phyloP scores from a whole-genome alignment of 2,113 vertebrate genomes.

The Ochotona curzoniae region DNA sequence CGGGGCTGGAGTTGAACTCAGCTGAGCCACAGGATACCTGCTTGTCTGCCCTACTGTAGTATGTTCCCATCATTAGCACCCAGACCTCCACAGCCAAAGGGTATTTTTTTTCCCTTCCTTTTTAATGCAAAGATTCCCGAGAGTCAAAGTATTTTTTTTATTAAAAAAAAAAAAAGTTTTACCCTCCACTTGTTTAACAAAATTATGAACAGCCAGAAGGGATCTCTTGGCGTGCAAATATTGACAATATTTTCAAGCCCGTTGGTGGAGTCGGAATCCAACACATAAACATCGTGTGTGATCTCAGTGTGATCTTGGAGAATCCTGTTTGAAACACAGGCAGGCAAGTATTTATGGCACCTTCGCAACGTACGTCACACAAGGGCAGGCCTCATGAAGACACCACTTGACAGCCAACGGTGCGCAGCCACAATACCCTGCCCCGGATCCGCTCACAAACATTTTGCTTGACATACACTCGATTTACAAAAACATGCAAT shows the following conservation, averaged over 20 bases:
- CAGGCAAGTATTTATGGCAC: background rate
- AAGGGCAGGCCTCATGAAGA: background rate
- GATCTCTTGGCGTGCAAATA: background rate
- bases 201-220: background rate
- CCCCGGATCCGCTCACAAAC: background rate
- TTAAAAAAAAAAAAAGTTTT: background rate
- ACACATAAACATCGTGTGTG: background rate
- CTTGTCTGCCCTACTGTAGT: background rate
- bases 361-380: background rate
- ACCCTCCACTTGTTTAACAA: background rate
- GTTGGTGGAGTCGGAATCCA: background rate
- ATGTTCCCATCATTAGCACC: background rate
- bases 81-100: background rate
- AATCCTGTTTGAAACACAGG: background rate
- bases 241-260: background rate
- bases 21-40: background rate
- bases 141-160: conserved; percentile 7
- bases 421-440: background rate
- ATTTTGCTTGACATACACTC: conserved; percentile 27
- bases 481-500: conserved; percentile 63
- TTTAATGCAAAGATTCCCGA: background rate
- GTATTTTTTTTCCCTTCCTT: background rate
- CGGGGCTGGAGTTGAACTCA: conserved; percentile 41
- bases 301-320: background rate
- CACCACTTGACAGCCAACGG: background rate